These are phyloP conservation scores for Plebejus argus DNA, from an alignment of 2,888 invertebrate species.

Conservation along the genomic window DNA sequence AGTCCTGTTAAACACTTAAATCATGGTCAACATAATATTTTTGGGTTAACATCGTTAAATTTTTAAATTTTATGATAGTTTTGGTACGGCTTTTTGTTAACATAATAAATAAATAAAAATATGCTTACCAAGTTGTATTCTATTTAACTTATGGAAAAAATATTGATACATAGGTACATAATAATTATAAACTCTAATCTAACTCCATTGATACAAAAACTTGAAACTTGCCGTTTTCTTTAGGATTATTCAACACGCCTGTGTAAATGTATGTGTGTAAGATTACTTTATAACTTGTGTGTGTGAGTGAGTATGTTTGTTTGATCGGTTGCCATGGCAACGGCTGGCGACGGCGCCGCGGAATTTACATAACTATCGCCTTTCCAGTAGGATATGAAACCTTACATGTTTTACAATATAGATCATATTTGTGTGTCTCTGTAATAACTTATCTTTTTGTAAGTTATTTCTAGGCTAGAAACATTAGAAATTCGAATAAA, in stretches of 20 bases:
- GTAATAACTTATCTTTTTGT: background rate
- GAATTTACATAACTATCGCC: constrained; percentile 15
- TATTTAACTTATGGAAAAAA: too few relatives aligned
- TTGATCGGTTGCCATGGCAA: constrained; percentile 16
- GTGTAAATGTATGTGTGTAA: background rate
- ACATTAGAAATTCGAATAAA: background rate
- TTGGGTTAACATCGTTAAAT: background rate
- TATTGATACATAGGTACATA: too few relatives aligned
- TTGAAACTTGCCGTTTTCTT: background rate
- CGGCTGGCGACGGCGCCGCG: background rate
- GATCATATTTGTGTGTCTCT: background rate
- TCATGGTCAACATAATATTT: background rate
- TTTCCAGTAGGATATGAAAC: background rate
- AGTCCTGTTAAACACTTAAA: background rate
- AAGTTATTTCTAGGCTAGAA: constrained; percentile 1
- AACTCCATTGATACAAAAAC: too few relatives aligned
- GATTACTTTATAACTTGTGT: background rate
- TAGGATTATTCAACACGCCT: background rate
- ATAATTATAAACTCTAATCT: too few relatives aligned
- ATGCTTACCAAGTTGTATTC: too few relatives aligned
- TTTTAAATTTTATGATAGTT: background rate
- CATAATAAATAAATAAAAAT: too few relatives aligned
- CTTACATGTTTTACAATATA: background rate
- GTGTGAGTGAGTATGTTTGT: constrained; percentile 24
- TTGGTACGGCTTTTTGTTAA: too few relatives aligned